Conservation (phyloP, 1,140 invertebrate genomes). For the Drosophila bocqueti region DNA sequence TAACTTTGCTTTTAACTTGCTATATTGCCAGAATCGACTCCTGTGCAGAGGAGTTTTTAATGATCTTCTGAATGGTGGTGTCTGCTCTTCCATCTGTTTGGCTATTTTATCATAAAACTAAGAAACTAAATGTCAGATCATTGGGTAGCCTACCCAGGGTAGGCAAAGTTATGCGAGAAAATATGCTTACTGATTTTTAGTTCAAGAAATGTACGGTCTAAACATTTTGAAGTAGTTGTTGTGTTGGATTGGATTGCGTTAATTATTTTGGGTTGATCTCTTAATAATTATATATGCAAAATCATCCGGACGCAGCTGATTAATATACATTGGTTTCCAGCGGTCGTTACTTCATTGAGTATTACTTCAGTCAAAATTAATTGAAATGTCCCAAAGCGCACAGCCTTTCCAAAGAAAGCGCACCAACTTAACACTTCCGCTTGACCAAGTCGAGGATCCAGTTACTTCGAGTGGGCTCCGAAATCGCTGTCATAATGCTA, state of each 20-base stretch:
- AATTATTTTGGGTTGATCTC: neutral
- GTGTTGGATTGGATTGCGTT: neutral
- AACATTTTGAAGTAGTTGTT: too few species aligned
- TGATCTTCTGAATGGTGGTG: too few species aligned
- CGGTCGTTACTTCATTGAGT: constrained; percentile 40
- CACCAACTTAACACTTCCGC: neutral
- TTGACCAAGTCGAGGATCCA: constrained; percentile 6
- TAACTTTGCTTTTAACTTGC: too few species aligned
- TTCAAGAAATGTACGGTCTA: too few species aligned
- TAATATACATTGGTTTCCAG: neutral
- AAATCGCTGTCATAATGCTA: constrained; percentile 32
- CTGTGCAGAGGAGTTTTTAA: too few species aligned
- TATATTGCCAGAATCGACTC: too few species aligned
- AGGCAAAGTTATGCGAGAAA: neutral
- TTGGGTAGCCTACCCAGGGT: too few species aligned
- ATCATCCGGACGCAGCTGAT: neutral
- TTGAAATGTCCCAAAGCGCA: constrained; percentile 27
- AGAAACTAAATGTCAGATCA: too few species aligned
- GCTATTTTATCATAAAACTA: too few species aligned
- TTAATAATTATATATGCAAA: neutral
- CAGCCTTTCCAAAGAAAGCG: constrained; percentile 11
- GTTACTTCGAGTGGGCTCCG: constrained; percentile 39
- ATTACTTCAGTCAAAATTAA: constrained; percentile 46
- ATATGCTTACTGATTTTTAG: neutral
- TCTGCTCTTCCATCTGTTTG: too few species aligned